A percentile compares a stretch with the other conserved stretches of the same genome.
Evolutionary conservation across 2,888 invertebrate genomes (phyloP).

Genomic region (Drosophila borealis): DNA sequence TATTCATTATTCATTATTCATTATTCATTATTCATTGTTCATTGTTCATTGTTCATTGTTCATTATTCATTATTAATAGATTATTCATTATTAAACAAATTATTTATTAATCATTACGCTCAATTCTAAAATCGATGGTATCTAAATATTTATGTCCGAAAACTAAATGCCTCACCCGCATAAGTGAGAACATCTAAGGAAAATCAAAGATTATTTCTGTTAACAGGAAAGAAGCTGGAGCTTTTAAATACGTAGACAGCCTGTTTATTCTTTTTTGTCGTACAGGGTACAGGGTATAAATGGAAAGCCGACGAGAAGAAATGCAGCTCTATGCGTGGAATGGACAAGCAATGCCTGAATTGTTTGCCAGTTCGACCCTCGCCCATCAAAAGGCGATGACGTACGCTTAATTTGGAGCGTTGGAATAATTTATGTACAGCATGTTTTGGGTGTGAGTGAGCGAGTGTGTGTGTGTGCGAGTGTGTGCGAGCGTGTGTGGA

Average conservation of each 20-base stretch:
- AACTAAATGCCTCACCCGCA: no score
- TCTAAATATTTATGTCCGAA: no score
- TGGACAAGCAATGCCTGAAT: slow-evolving; percentile 20
- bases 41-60: no score
- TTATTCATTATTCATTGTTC: no score
- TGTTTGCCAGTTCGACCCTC: slow-evolving; percentile 33
- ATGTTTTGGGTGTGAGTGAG: slow-evolving; percentile 5
- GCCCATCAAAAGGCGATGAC: slow-evolving; percentile 80
- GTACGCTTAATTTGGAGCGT: slow-evolving; percentile 80
- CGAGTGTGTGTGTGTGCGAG: slow-evolving; percentile 6
- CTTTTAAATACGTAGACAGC: not conserved
- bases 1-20: no score
- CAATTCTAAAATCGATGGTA: no score
- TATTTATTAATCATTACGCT: no score
- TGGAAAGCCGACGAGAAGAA: slow-evolving; percentile 15
- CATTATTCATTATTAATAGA: no score
- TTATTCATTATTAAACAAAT: no score
- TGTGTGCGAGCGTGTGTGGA: not conserved
- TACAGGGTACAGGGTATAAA: slow-evolving; percentile 36
- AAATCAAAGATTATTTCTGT: no score
- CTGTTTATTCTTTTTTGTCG: not conserved
- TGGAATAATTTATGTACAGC: slow-evolving; percentile 75
- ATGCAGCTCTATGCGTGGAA: slow-evolving; percentile 23
- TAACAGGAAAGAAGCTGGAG: no score
- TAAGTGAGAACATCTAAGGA: no score